These are phyloP conservation scores for Alethe castanea DNA, from an alignment of 2,113 vertebrate genomes.

Conservation along the genomic window DNA sequence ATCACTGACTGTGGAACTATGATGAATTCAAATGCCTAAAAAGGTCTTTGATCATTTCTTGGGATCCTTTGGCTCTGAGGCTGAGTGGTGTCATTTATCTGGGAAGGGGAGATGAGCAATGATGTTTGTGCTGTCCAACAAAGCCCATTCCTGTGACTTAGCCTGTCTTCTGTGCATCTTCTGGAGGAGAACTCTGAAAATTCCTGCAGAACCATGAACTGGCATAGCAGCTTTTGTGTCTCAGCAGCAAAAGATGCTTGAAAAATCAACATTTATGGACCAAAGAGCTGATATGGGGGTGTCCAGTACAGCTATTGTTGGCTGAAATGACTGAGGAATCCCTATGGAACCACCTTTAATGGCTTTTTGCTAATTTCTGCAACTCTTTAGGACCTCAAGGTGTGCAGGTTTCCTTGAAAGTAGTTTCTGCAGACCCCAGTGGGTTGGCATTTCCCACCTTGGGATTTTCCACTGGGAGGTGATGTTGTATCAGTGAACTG, in stretches of 20 bases:
- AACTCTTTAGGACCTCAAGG: neutral
- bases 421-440: neutral
- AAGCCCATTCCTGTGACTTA: neutral
- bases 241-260: neutral
- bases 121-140: neutral
- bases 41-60: fast-evolving
- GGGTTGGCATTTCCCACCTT: neutral
- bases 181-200: neutral
- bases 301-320: fast-evolving
- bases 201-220: fast-evolving
- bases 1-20: neutral
- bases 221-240: fast-evolving
- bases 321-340: neutral
- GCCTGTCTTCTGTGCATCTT: neutral
- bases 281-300: neutral
- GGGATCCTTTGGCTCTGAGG: neutral
- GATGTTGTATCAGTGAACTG: neutral
- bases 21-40: neutral
- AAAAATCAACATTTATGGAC: neutral
- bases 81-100: neutral
- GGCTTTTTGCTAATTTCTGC: neutral
- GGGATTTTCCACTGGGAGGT: neutral
- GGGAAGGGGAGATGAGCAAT: neutral
- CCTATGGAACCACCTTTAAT: neutral
- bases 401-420: neutral